Evolutionary conservation across 1,140 invertebrate genomes (phyloP).

Genomic region (Holotrichia oblita): DNA sequence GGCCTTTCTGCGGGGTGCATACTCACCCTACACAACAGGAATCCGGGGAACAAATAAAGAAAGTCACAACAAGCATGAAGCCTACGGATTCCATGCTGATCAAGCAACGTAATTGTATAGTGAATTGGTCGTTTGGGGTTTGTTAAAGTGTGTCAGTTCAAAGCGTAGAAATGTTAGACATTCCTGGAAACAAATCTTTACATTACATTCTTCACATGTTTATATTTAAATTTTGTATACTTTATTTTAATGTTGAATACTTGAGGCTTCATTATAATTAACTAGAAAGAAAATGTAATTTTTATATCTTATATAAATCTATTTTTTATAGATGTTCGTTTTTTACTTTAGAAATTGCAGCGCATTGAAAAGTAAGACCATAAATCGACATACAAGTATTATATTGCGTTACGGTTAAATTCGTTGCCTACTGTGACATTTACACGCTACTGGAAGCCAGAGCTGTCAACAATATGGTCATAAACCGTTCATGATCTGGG

Average conservation of each 20-base stretch:
- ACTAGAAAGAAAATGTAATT: too few relatives aligned
- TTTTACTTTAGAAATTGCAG: too few relatives aligned
- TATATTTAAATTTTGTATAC: too few relatives aligned
- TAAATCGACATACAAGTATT: slow-evolving; percentile 14
- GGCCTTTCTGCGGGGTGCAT: not conserved
- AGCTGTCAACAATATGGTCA: slow-evolving; percentile 32
- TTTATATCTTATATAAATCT: too few relatives aligned
- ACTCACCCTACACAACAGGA: not conserved
- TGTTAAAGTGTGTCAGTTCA: not conserved
- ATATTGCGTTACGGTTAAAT: slow-evolving; percentile 36
- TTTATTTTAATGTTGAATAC: too few relatives aligned
- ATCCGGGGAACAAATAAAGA: not conserved
- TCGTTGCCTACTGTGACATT: slow-evolving; percentile 36
- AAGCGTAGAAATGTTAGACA: not conserved
- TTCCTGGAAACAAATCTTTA: not conserved
- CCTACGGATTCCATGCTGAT: slow-evolving; percentile 8
- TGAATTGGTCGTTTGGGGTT: not conserved
- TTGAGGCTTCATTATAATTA: too few relatives aligned
- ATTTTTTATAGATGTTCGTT: too few relatives aligned
- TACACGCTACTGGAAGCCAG: slow-evolving; percentile 34
- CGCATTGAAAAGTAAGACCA: too few relatives aligned
- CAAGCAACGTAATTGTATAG: slow-evolving; percentile 20
- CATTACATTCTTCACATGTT: too few relatives aligned
- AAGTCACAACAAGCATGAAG: slow-evolving; percentile 28
- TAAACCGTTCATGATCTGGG: slow-evolving; percentile 38